These are phyloP conservation scores for Salarias fasciatus DNA, from an alignment of 2,797 vertebrate genomes.

Conservation along the genomic window DNA sequence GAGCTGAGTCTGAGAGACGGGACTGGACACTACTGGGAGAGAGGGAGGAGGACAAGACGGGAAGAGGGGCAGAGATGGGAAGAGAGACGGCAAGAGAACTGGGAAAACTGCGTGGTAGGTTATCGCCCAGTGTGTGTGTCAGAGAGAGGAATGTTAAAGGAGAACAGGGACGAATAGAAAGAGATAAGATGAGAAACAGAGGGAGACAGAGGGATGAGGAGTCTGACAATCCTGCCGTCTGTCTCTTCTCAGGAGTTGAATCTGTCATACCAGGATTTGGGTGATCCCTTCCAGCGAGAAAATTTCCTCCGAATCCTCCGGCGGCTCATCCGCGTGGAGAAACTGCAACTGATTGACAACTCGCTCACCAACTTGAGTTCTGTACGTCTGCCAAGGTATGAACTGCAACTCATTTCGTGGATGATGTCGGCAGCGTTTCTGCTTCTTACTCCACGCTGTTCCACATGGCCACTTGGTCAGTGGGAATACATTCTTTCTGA, in stretches of 20 bases:
- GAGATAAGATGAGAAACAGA: not conserved
- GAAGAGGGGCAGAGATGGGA: conserved; percentile 86
- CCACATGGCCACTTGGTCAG: too few relatives aligned
- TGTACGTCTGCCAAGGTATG: conserved; percentile 93
- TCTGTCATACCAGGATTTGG: conserved; percentile 94
- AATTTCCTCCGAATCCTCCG: conserved; percentile 91
- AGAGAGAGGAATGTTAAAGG: not conserved
- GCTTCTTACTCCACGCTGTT: too few relatives aligned
- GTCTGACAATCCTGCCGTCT: not conserved
- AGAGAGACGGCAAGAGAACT: conserved; percentile 90
- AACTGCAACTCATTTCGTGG: not conserved
- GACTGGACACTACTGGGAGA: conserved; percentile 59
- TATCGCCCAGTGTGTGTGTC: not conserved
- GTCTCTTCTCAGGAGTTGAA: conserved; percentile 86
- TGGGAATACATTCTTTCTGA: too few relatives aligned
- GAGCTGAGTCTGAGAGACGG: conserved; percentile 79
- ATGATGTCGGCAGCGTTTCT: too few relatives aligned
- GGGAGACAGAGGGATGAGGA: not conserved
- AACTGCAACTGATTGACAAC: conserved; percentile 92
- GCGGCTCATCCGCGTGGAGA: conserved; percentile 91
- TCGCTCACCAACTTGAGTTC: conserved; percentile 90
- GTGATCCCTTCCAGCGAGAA: conserved; percentile 89
- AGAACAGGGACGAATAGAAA: not conserved
- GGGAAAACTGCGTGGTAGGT: conserved; percentile 93
- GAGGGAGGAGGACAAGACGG: conserved; percentile 73